These are phyloP conservation scores for Smittia aterrima DNA, from an alignment of 2,888 invertebrate genomes.

Conservation along the genomic window DNA sequence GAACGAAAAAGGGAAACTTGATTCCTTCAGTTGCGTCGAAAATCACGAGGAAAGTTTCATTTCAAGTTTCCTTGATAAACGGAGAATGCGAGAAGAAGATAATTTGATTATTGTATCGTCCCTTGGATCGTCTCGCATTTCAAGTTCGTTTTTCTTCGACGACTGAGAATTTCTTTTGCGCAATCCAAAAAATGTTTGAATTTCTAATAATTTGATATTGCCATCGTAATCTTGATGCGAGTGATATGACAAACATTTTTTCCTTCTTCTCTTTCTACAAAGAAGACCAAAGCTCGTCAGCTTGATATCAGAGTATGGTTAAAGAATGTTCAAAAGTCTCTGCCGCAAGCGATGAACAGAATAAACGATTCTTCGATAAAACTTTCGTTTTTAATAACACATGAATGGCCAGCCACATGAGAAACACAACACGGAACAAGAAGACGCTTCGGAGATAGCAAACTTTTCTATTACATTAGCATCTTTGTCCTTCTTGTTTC, in stretches of 20 bases:
- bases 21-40: not conserved
- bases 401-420: too few relatives aligned
- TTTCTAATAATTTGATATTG: not conserved
- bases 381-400: too few relatives aligned
- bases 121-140: not conserved
- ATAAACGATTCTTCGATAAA: too few relatives aligned
- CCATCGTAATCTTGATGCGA: not conserved
- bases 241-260: not conserved
- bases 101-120: not conserved
- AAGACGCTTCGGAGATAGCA: too few relatives aligned
- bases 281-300: not conserved
- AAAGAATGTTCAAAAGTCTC: not conserved
- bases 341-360: too few relatives aligned
- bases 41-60: not conserved
- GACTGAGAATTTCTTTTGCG: not conserved
- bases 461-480: too few relatives aligned
- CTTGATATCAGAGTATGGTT: not conserved
- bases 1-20: not conserved
- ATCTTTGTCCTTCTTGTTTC: too few relatives aligned
- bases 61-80: not conserved
- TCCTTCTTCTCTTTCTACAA: not conserved
- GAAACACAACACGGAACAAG: too few relatives aligned
- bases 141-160: not conserved
- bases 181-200: not conserved
- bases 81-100: not conserved